A percentile compares a stretch with the other conserved stretches of the same genome.
phyloP scores from a whole-genome alignment of 2,888 invertebrate species.

The Drosophila diplacantha region DNA sequence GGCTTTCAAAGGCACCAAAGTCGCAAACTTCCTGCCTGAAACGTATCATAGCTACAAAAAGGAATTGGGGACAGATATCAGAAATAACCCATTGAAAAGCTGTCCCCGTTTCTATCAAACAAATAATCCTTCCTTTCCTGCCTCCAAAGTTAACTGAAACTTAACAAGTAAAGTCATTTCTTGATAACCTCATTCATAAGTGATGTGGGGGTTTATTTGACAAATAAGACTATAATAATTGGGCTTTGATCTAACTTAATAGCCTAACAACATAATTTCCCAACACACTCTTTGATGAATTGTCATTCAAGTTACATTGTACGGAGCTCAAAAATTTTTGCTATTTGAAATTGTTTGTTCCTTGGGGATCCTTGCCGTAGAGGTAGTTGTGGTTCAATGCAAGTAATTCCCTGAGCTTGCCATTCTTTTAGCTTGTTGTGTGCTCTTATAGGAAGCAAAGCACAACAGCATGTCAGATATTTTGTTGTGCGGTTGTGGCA shows the following conservation, averaged over 20 bases:
- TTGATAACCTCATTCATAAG: not conserved
- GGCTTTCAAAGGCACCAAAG: not conserved
- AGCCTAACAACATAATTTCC: not conserved
- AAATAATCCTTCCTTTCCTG: not conserved
- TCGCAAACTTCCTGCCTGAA: not conserved
- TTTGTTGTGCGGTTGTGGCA: constrained; percentile 12
- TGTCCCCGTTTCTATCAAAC: not conserved
- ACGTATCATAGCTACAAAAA: not conserved
- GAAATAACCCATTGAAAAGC: not conserved
- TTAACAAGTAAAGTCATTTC: not conserved
- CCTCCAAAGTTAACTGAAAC: not conserved
- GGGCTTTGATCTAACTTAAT: not conserved
- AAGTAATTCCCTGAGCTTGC: constrained; percentile 16
- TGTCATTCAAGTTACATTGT: not conserved
- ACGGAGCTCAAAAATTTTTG: not conserved
- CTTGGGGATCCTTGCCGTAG: not conserved
- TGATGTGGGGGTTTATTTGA: not conserved
- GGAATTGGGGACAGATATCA: not conserved
- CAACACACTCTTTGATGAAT: not conserved
- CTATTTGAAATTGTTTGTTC: not conserved
- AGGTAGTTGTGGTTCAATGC: constrained; percentile 2
- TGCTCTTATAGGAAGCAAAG: not conserved
- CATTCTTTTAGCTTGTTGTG: constrained; percentile 10
- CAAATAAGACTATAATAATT: not conserved
- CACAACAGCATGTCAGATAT: not conserved